Base-by-base conservation (phyloP, 2,888 invertebrate species). In the Pseudococcus longispinus region DNA sequence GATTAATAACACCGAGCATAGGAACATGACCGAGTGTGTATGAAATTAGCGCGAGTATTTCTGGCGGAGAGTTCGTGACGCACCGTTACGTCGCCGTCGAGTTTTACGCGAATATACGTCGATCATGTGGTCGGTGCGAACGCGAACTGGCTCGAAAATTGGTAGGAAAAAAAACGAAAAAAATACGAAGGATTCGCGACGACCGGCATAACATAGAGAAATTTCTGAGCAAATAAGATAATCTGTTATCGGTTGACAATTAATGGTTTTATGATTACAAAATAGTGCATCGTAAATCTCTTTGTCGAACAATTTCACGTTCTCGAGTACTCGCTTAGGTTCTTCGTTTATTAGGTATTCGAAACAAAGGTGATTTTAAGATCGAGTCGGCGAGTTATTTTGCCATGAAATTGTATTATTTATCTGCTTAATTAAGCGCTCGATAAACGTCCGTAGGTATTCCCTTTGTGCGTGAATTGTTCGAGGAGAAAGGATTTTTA, bases 221-320 rank as follows among this genome's bases (percentile, higher is more conserved):
- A 42, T 80, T 42, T 42, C 29, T 42, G 20, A 42, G 77, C 20
- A 42, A 42, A 80, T 11, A 80, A 80, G 77, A 80, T 80, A 80
- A 80, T 80, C 77, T 42, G 37, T 80, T 80, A 80, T 80, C 77
- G 77, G 77, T 42, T 3, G 42, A 23, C 60, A 42, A 80, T 42
- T 80, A 80, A 80, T 80, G 37, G 77, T 80, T 80, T 77, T 80
- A 80, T 32, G 77, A 70, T 70, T 70, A 18, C 26, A 70, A 70
- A 70, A 70, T 29, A 70, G 6, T 29, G 70, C 29, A 70, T 60
- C 20, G 60, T 70, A 70, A 70, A 70, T 70, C 70, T 70, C 29
- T 15, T 70, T 70, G 70, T 70, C 60, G 60, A 60, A 60, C 23
- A 23, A 23, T 23, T 60, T 60, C n/a, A 60, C 37, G 60, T 60